These are phyloP conservation scores for Laticauda colubrina DNA, from an alignment of 2,113 vertebrate genomes.

Conservation along the genomic window DNA sequence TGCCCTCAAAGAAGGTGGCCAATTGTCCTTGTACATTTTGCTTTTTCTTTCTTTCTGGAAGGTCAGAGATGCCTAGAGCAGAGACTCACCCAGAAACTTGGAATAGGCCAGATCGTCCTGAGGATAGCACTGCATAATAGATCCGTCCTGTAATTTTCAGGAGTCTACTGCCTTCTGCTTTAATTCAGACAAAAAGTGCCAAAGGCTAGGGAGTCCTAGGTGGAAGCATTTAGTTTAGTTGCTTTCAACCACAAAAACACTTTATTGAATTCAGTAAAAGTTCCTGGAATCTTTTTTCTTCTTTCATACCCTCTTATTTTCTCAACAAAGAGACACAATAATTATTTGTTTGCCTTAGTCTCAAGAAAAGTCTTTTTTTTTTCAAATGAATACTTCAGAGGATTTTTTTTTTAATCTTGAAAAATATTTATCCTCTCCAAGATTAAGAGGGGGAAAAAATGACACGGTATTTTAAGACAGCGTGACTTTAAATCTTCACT, in stretches of 20 bases:
- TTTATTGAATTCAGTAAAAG: slow-evolving; percentile 21
- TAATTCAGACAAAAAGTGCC: background rate
- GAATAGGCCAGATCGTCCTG: background rate
- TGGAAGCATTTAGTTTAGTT: slow-evolving; percentile 57
- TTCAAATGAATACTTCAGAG: background rate
- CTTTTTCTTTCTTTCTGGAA: background rate
- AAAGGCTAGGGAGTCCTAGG: background rate
- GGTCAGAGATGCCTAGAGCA: background rate
- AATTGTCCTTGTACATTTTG: background rate
- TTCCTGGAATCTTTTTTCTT: slow-evolving; percentile 13
- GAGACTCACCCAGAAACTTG: background rate
- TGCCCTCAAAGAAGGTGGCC: background rate
- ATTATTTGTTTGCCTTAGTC: slow-evolving; percentile 3
- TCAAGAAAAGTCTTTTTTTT: background rate
- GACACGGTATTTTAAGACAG: background rate
- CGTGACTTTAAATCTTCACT: slow-evolving; percentile 7
- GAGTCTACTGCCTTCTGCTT: background rate
- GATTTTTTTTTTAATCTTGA: slow-evolving; percentile 1
- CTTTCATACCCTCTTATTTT: slow-evolving; percentile 8
- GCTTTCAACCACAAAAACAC: slow-evolving; percentile 47
- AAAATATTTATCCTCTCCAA: background rate
- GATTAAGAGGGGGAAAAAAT: background rate
- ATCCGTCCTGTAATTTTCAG: background rate
- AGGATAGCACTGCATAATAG: background rate
- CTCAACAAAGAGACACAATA: background rate